These are phyloP conservation scores for Aphelinus certus DNA, from an alignment of 1,140 invertebrate species.

Conservation along the genomic window DNA sequence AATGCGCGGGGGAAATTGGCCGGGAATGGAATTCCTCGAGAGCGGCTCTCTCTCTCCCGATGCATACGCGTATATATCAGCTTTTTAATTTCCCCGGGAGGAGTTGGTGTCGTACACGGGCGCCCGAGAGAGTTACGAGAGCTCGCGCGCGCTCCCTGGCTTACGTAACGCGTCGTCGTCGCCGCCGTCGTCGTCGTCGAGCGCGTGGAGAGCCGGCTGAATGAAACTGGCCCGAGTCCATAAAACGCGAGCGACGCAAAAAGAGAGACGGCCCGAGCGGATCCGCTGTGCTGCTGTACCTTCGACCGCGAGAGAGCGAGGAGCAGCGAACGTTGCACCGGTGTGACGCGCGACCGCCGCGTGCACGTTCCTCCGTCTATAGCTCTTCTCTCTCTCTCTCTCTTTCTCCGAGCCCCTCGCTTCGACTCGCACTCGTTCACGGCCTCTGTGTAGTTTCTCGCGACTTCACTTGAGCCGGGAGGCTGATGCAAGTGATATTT, in stretches of 20 bases:
- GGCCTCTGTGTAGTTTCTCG: too few species aligned
- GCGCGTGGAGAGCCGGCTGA: slow-evolving; percentile 39
- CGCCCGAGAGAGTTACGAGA: slow-evolving; percentile 6
- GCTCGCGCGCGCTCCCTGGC: neutral
- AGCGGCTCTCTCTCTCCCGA: neutral
- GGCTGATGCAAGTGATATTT: too few species aligned
- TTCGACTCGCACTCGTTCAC: too few species aligned
- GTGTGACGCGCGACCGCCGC: too few species aligned
- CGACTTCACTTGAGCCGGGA: too few species aligned
- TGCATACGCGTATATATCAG: neutral
- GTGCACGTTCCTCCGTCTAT: too few species aligned
- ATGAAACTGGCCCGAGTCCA: slow-evolving; percentile 48
- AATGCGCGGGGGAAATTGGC: slow-evolving; percentile 15
- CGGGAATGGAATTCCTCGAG: slow-evolving; percentile 13
- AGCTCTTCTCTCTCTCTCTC: too few species aligned
- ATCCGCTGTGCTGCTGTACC: too few species aligned
- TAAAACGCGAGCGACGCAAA: neutral
- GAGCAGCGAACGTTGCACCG: too few species aligned
- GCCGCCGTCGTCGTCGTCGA: neutral
- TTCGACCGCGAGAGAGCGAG: too few species aligned
- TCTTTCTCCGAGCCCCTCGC: too few species aligned
- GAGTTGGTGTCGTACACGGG: slow-evolving; percentile 12
- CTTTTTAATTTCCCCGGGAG: slow-evolving; percentile 16
- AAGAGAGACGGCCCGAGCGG: too few species aligned
- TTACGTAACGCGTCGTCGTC: slow-evolving; percentile 32